Conservation (phyloP, 30 jellyfish, hydroid and myxozoan species). For the Catostylus mosaicus region DNA sequence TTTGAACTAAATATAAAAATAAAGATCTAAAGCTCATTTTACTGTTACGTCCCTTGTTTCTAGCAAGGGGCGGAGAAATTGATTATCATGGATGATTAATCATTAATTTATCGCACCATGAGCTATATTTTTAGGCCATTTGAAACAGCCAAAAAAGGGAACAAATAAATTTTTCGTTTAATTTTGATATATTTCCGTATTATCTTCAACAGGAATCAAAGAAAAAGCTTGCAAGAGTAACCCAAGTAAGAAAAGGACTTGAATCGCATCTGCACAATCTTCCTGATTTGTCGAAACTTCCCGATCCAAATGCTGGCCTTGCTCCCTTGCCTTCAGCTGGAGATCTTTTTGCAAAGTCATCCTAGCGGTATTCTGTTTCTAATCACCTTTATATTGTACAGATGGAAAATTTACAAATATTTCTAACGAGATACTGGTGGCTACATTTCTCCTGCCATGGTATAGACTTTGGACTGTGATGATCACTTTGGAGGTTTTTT, state of each 20-base stretch:
- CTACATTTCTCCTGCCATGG: background rate
- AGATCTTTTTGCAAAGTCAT: slow-evolving; percentile 82
- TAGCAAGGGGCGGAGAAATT: too few relatives aligned
- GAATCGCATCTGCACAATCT: slow-evolving; percentile 90
- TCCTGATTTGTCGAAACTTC: slow-evolving; percentile 93
- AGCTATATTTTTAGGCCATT: too few relatives aligned
- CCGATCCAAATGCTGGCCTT: slow-evolving; percentile 87
- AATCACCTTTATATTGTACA: too few relatives aligned
- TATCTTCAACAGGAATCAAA: slow-evolving; percentile 69
- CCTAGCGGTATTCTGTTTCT: too few relatives aligned
- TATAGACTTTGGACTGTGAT: background rate
- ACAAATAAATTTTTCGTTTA: too few relatives aligned
- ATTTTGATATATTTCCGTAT: background rate
- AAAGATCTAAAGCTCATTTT: too few relatives aligned
- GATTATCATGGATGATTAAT: too few relatives aligned
- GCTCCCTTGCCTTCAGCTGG: slow-evolving; percentile 99
- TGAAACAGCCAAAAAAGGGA: too few relatives aligned
- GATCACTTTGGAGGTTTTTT: too few relatives aligned
- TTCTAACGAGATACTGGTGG: background rate
- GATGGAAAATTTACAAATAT: background rate
- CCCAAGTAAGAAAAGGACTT: slow-evolving; percentile 89
- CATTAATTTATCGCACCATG: too few relatives aligned
- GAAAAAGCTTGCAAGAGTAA: slow-evolving; percentile 88
- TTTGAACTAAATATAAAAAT: too few relatives aligned
- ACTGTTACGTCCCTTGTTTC: too few relatives aligned